A percentile compares a stretch with the other conserved stretches of the same genome.
Evolutionary conservation across 2,113 vertebrate species (phyloP).

Genomic region (Urocolius indicus): DNA sequence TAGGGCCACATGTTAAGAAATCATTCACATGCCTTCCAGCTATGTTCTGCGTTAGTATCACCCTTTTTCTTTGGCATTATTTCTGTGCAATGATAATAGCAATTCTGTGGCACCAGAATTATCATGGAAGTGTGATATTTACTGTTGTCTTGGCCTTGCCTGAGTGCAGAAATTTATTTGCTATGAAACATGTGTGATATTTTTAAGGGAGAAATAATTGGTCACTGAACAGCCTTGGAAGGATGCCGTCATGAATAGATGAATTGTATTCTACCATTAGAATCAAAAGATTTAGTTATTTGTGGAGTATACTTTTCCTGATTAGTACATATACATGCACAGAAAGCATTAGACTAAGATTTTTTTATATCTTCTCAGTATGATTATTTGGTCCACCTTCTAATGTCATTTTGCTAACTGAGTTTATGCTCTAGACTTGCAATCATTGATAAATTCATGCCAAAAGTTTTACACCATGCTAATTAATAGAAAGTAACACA

Average conservation of each 20-base stretch:
- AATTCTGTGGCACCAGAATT: neutral
- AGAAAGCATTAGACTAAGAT: neutral
- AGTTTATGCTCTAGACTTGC: neutral
- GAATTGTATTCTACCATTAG: neutral
- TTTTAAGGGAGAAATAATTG: neutral
- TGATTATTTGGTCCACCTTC: neutral
- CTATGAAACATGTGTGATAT: neutral
- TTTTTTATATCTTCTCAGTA: neutral
- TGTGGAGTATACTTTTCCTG: neutral
- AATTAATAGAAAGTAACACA: neutral
- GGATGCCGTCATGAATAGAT: neutral
- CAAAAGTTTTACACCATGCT: neutral
- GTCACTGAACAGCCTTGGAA: conserved; percentile 4
- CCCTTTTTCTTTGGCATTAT: neutral
- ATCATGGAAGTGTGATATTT: neutral
- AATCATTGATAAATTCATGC: neutral
- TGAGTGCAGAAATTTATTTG: neutral
- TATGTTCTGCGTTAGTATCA: neutral
- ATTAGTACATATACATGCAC: neutral
- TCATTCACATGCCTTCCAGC: neutral
- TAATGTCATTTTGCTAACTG: neutral
- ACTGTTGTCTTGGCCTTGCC: neutral
- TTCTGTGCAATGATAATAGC: neutral
- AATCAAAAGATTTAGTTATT: neutral
- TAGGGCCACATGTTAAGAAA: neutral